Conservation (phyloP, 2,888 invertebrate species). For the Cantharis nigra region DNA sequence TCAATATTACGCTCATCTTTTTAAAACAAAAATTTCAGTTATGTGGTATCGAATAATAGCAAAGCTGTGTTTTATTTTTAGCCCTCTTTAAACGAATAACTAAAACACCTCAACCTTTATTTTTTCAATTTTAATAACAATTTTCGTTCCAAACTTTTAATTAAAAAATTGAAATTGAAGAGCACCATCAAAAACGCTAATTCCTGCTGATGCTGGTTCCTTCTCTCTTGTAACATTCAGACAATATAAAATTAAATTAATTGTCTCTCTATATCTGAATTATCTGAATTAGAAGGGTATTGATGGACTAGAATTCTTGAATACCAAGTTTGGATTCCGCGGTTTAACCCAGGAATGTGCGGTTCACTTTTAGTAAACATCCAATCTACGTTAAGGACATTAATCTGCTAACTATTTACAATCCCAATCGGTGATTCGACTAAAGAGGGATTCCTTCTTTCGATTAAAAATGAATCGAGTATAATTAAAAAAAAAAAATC, state of each 20-base stretch:
- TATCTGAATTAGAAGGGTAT: conserved; percentile 36
- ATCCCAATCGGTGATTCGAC: conserved; percentile 23
- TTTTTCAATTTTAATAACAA: background rate
- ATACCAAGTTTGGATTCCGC: conserved; percentile 39
- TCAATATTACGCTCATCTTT: conserved; percentile 32
- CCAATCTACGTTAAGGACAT: conserved; percentile 36
- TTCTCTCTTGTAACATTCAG: background rate
- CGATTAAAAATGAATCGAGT: background rate
- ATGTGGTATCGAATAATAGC: conserved; percentile 17
- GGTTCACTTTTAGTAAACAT: conserved; percentile 35
- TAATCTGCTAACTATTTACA: conserved; percentile 36
- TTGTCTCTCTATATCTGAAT: conserved; percentile 21
- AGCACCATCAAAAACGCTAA: background rate
- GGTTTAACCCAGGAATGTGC: conserved; percentile 42
- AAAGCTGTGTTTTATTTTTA: background rate
- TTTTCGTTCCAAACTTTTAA: background rate
- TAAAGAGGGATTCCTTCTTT: conserved; percentile 21
- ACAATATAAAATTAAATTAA: conserved; percentile 16
- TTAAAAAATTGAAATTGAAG: background rate
- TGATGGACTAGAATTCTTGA: conserved; percentile 42
- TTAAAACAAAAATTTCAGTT: conserved; percentile 28
- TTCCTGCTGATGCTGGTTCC: background rate
- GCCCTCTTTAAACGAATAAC: background rate
- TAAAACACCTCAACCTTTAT: background rate
- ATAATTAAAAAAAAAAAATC: background rate